Base-by-base conservation (phyloP, 53 echinoderm and acorn worm genomes). In the Stichopus horrens region DNA sequence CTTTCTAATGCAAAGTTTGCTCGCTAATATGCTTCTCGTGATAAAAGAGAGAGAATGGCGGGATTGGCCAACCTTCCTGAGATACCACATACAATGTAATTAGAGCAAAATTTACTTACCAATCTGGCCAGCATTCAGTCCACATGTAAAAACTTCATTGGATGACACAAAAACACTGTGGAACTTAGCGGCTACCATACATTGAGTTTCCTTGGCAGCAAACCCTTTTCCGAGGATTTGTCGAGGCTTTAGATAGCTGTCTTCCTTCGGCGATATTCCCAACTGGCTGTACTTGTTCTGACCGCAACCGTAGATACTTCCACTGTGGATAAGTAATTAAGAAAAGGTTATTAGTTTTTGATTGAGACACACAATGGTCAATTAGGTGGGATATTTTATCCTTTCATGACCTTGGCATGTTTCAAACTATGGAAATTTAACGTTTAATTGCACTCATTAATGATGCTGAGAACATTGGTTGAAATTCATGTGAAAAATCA, bases 121-220 rank as follows among this genome's bases (percentile, higher is more conserved):
- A 55, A 98, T 86, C 88, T 98, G 98, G 52, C 98, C 98, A 63
- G 94, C 98, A 85, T 98, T 98, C 14, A 98, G 88, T 4, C 98
- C 98, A 82, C 96, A 93, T 37, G 98, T 98, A 57, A 88, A 98
- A 53, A 98, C 93, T 37, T 93, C 90, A 6, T 95, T 93, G 51
- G 75, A 83, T 0, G 95, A 91, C 84, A 92, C 89, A 85, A 98
- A 74, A 20, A 96, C 95, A 7, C 95, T 93, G 67, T 98, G 98
- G 76, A 94, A 98, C 5, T 95, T 85, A 0, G 95, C 95, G 0
- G 94, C 95, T 14, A 93, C 94, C 21, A 96, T 86, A 4, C 95
- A 94, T 2, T 86, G 74, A 8, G 93, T 60, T 18, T 87, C 85
- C 90, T 93, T 96, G 74, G 92, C 89, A 83, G 91, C 90, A 75